Percentiles rank a stretch among this genome's conserved stretches.
Evolutionary conservation across 1,140 invertebrate genomes (phyloP).

Genomic region (Stegodyphus mimosarum): DNA sequence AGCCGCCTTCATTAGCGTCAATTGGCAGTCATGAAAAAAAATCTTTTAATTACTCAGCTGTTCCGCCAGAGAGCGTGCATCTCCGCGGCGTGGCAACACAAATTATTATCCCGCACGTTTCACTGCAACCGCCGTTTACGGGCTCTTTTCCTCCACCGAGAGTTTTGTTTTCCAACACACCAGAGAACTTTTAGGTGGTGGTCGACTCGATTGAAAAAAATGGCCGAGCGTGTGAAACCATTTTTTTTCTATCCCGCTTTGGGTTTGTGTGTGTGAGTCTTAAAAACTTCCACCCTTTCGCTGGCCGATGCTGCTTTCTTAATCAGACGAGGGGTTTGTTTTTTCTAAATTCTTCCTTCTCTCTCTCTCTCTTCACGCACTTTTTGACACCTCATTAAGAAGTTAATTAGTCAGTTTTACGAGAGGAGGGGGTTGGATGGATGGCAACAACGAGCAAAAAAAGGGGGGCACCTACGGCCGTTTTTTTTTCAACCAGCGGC

Average conservation of each 20-base stretch:
- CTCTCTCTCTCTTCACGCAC: not conserved
- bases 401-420: constrained; percentile 43
- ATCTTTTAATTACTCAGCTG: constrained; percentile 58
- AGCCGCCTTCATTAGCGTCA: constrained; percentile 53
- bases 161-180: constrained; percentile 26
- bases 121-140: not conserved
- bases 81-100: constrained; percentile 37
- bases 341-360: constrained; percentile 1
- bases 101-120: constrained; percentile 43
- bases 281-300: not conserved
- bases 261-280: not conserved
- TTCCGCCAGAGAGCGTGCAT: constrained; percentile 56
- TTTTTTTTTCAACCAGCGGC: constrained; percentile 12
- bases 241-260: not conserved
- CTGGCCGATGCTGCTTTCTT: constrained; percentile 6
- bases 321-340: constrained; percentile 33
- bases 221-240: constrained; percentile 43
- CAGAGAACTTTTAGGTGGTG: constrained; percentile 3
- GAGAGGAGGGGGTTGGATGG: no score
- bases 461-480: not conserved
- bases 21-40: constrained; percentile 48
- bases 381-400: constrained; percentile 56
- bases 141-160: not conserved
- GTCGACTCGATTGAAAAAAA: constrained; percentile 27
- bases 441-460: not conserved